These are phyloP conservation scores for Drosophila borborema DNA, from an alignment of 2,888 invertebrate genomes.

Conservation along the genomic window DNA sequence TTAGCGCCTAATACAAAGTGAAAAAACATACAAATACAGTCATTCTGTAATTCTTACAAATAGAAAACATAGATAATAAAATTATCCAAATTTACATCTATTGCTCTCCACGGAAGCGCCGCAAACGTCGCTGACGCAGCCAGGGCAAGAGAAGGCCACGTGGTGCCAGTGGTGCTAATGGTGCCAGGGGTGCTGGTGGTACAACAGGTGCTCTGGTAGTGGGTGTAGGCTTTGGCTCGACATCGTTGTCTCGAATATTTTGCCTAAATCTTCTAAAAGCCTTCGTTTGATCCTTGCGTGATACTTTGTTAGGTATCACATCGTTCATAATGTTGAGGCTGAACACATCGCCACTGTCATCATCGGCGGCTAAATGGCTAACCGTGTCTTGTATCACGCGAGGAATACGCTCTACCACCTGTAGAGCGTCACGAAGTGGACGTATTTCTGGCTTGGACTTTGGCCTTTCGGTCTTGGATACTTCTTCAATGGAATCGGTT, in stretches of 20 bases:
- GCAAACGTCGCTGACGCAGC: slow-evolving; percentile 62
- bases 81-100: slow-evolving; percentile 3
- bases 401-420: slow-evolving; percentile 70
- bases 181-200: slow-evolving; percentile 12
- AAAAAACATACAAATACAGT: slow-evolving; percentile 1
- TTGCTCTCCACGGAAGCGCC: slow-evolving; percentile 31
- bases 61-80: slow-evolving; percentile 37
- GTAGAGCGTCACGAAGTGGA: slow-evolving; percentile 63
- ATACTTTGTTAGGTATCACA: slow-evolving; percentile 39
- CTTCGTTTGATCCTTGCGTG: slow-evolving; percentile 27
- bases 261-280: slow-evolving; percentile 26
- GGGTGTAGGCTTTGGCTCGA: slow-evolving; percentile 8
- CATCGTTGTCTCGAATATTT: slow-evolving; percentile 3
- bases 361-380: slow-evolving; percentile 58
- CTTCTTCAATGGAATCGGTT: slow-evolving; percentile 33
- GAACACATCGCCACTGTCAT: slow-evolving; percentile 59
- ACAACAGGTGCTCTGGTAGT: slow-evolving; percentile 40
- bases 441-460: slow-evolving; percentile 54
- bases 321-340: slow-evolving; percentile 70
- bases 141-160: slow-evolving; percentile 59
- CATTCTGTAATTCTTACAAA: slow-evolving; percentile 44
- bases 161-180: slow-evolving; percentile 16
- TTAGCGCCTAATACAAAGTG: neutral
- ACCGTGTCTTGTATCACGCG: slow-evolving; percentile 71
- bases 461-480: slow-evolving; percentile 5